Evolutionary conservation across 2,113 vertebrate genomes (phyloP).

Genomic region (Sander vitreus): DNA sequence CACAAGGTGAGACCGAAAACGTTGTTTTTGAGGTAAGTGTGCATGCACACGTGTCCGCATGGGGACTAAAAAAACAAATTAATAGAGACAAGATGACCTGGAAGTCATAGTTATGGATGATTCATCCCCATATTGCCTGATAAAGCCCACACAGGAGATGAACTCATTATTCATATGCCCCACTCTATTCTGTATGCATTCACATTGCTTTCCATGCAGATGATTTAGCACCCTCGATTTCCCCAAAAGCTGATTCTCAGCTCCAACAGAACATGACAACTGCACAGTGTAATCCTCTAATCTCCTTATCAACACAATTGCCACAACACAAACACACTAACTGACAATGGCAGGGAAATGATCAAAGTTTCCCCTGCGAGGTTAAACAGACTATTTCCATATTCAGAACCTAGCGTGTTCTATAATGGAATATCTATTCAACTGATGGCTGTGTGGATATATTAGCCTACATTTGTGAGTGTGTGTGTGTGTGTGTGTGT

Average conservation of each 20-base stretch:
- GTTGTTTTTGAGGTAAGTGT: not conserved
- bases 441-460: not conserved
- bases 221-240: constrained; percentile 1
- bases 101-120: not conserved
- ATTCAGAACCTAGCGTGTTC: not conserved
- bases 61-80: not conserved
- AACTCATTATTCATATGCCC: not conserved
- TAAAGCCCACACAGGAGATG: not conserved
- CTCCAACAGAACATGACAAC: constrained; percentile 33
- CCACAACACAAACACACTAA: constrained; percentile 21
- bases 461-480: not conserved
- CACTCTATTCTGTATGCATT: not conserved
- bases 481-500: not conserved
- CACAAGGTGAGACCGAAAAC: not conserved
- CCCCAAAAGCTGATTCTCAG: not conserved
- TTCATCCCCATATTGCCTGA: not conserved
- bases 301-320: constrained; percentile 54
- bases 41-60: not conserved
- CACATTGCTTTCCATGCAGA: not conserved
- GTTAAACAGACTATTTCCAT: not conserved
- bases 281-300: constrained; percentile 37
- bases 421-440: not conserved
- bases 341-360: not conserved
- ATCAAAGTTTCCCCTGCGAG: constrained; percentile 23
- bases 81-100: constrained; percentile 21